Conservation (phyloP, 1,140 invertebrate species). For the Cotesia chilonis region DNA sequence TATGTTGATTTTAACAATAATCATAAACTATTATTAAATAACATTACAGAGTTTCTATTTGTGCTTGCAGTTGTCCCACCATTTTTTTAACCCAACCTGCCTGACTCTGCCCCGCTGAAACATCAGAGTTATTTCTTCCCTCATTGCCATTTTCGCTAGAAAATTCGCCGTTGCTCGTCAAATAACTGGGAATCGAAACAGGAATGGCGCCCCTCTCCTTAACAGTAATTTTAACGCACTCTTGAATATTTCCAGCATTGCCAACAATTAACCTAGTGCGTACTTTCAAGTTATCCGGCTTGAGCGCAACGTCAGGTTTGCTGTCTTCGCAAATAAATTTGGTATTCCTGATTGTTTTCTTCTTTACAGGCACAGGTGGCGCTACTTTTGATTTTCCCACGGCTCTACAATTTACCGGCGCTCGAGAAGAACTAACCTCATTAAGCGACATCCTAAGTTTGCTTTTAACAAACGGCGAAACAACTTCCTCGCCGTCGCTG, state of each 20-base stretch:
- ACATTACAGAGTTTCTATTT: slow-evolving; percentile 47
- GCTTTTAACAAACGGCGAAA: slow-evolving; percentile 26
- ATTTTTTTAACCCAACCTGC: slow-evolving; percentile 64
- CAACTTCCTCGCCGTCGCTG: slow-evolving; percentile 74
- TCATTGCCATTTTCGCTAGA: slow-evolving; percentile 14
- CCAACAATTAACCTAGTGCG: slow-evolving; percentile 29
- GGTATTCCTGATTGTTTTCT: slow-evolving; percentile 32
- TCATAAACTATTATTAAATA: background rate
- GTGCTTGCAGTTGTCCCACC: slow-evolving; percentile 60
- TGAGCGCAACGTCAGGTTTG: slow-evolving; percentile 48
- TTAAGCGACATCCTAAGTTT: too few relatives aligned
- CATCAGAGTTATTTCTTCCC: slow-evolving; percentile 42
- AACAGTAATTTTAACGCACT: slow-evolving; percentile 1
- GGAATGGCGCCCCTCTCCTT: background rate
- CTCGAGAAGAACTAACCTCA: background rate
- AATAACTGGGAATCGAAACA: too few relatives aligned
- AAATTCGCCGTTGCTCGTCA: slow-evolving; percentile 4
- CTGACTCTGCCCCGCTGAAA: slow-evolving; percentile 62
- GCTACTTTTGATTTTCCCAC: slow-evolving; percentile 46
- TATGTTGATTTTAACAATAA: too few relatives aligned
- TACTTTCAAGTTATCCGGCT: slow-evolving; percentile 52
- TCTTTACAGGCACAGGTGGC: slow-evolving; percentile 60
- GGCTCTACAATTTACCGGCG: slow-evolving; percentile 22
- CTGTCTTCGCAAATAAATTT: slow-evolving; percentile 16
- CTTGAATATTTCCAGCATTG: slow-evolving; percentile 7